Conservation (phyloP, 2,113 vertebrate genomes). For the Tursiops truncatus region DNA sequence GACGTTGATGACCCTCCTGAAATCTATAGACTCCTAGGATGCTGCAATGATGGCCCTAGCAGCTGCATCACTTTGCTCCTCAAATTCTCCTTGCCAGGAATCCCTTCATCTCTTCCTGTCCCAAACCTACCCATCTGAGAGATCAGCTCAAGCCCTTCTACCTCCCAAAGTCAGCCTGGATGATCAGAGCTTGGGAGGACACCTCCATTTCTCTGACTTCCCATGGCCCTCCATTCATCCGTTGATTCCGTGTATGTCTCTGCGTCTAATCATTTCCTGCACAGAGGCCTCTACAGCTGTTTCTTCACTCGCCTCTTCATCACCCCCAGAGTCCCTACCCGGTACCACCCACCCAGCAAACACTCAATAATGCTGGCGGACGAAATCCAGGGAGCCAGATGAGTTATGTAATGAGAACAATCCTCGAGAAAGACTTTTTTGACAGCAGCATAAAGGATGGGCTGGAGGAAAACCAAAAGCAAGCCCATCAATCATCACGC, state of each 20-base stretch:
- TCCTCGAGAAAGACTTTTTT: conserved; percentile 48
- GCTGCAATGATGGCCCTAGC: not conserved
- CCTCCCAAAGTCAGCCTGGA: not conserved
- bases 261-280: not conserved
- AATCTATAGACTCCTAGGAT: not conserved
- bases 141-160: not conserved
- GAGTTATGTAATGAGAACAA: conserved; percentile 18
- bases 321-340: not conserved
- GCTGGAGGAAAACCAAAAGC: conserved; percentile 26
- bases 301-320: not conserved
- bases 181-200: not conserved
- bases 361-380: not conserved
- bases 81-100: not conserved
- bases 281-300: not conserved
- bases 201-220: not conserved
- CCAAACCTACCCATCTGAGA: not conserved
- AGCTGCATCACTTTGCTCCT: not conserved
- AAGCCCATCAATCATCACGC: not conserved
- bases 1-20: not conserved
- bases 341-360: not conserved
- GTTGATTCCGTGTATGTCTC: not conserved
- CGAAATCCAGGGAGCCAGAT: not conserved
- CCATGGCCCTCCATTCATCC: not conserved
- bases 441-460: conserved; percentile 54
- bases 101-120: not conserved